Conservation (phyloP, 2,113 vertebrate species). For the Thymallus thymallus region DNA sequence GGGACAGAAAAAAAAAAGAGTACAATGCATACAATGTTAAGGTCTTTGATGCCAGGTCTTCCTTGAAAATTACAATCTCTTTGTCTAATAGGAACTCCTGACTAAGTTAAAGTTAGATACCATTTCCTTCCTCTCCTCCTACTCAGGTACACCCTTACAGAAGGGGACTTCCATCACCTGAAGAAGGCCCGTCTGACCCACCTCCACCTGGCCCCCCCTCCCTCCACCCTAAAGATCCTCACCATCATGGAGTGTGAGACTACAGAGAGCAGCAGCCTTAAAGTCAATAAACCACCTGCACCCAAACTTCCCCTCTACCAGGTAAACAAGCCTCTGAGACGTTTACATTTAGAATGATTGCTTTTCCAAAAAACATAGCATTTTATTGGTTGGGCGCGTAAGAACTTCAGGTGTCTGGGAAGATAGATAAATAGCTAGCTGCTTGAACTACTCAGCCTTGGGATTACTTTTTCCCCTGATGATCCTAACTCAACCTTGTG, state of each 20-base stretch:
- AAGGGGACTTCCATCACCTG: constrained; percentile 96
- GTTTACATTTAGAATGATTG: too few relatives aligned
- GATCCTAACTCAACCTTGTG: too few relatives aligned
- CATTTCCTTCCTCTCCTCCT: background rate
- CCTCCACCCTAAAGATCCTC: constrained; percentile 87
- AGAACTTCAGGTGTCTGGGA: too few relatives aligned
- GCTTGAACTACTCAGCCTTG: too few relatives aligned
- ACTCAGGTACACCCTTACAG: constrained; percentile 91
- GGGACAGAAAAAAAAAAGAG: too few relatives aligned
- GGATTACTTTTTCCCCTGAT: background rate
- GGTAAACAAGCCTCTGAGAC: constrained; percentile 61
- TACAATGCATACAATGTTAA: too few relatives aligned
- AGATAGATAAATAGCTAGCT: too few relatives aligned
- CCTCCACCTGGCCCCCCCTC: constrained; percentile 76
- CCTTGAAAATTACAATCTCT: too few relatives aligned
- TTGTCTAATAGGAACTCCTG: background rate
- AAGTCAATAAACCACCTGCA: constrained; percentile 63
- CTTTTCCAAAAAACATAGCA: too few relatives aligned
- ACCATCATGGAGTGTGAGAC: constrained; percentile 94
- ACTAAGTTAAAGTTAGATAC: background rate
- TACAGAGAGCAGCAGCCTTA: constrained; percentile 78
- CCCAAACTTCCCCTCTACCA: constrained; percentile 86
- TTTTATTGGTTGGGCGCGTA: background rate
- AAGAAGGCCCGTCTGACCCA: constrained; percentile 94
- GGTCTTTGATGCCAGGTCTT: too few relatives aligned